Evolutionary conservation across 2,113 vertebrate genomes (phyloP), one percentile per base, ranked within the genome.

Genomic region (Trogon melanurus): DNA sequence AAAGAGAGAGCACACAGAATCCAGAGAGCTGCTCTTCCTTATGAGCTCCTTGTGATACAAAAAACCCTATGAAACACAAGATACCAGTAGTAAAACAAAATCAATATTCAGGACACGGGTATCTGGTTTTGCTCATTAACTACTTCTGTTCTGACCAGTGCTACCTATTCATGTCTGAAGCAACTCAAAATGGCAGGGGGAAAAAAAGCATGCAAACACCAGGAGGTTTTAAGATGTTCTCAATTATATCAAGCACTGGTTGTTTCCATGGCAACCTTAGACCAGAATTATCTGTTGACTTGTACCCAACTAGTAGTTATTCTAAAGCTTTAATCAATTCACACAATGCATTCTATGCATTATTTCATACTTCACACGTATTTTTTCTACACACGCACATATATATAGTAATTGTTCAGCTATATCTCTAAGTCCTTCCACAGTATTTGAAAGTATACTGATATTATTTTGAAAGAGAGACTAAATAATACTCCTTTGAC

Each of bases 231-330:
- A 98, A 97, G 97, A 98, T 98, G 98, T 97, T 98, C 98, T 98
- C 98, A 98, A 98, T 98, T 98, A 98, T 98, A 98, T 97, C 97
- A 96, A 98, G 98, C 97, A 97, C 97, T 97, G 98, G 96, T 97
- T 98, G 98, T 98, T 98, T 98, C 98, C 98, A 98, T 98, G 98
- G 98, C 97, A 98, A 98, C 98, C 95, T 95, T 97, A 98, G 98
- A 97, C 96, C 96, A 98, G 98, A 97, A 98, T 98, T 98, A 98
- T 98, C 98, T 86, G 95, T 98, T 98, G 96, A 98, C 98, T 98
- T 97, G 95, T 96, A 98, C 97, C 97, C 96, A 98, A 98, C 93
- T 93, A 97, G 81, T 96, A 98, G 96, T 96, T 97, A 97, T 96
- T 96, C 95, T 96, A 96, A 97, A 97, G 97, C 97, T 94, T 97